These are phyloP conservation scores for Andrena camellia DNA, from an alignment of 2,888 invertebrate genomes.

Conservation along the genomic window DNA sequence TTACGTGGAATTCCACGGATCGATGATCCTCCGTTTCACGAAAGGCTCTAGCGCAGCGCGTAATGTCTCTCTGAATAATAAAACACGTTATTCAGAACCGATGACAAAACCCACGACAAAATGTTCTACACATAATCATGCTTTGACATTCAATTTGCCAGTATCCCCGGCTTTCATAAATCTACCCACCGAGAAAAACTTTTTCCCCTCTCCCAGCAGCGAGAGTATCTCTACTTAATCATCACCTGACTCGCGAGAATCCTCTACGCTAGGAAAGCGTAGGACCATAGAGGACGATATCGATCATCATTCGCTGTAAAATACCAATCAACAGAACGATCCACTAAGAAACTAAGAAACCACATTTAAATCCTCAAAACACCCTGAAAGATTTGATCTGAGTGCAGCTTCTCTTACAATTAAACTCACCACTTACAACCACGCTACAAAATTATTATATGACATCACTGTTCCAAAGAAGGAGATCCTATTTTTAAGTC, in stretches of 20 bases:
- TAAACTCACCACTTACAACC: neutral
- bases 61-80: slow-evolving; percentile 50
- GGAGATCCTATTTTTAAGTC: too few relatives aligned
- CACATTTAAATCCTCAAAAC: too few relatives aligned
- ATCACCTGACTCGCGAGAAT: neutral
- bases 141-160: slow-evolving; percentile 32
- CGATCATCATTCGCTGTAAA: neutral
- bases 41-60: neutral
- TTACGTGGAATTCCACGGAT: slow-evolving; percentile 6
- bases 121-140: slow-evolving; percentile 32
- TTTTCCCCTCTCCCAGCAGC: neutral
- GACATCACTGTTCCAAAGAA: too few relatives aligned
- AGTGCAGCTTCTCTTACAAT: neutral
- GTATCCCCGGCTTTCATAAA: neutral
- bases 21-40: slow-evolving; percentile 11
- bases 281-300: neutral
- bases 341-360: neutral
- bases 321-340: neutral
- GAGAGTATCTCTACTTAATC: neutral
- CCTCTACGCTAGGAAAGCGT: neutral
- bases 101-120: slow-evolving; percentile 21
- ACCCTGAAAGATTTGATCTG: too few relatives aligned
- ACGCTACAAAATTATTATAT: too few relatives aligned
- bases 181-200: neutral
- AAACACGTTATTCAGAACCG: slow-evolving; percentile 14